phyloP scores from a whole-genome alignment of 2,888 invertebrate species.

The Chymomyza amoena region DNA sequence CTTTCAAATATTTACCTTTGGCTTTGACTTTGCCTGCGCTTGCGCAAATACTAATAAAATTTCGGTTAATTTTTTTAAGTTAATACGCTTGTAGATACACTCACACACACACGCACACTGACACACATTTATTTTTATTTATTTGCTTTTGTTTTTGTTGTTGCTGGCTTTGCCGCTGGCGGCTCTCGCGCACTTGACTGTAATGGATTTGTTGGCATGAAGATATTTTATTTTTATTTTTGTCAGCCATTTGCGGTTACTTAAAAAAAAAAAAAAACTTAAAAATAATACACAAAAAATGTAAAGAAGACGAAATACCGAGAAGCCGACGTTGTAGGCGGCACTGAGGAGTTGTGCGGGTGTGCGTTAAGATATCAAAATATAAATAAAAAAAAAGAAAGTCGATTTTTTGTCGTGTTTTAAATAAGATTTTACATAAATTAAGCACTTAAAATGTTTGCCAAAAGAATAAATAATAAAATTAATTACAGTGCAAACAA shows the following conservation, averaged over 20 bases:
- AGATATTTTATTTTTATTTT: constrained; percentile 60
- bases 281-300: background rate
- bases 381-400: background rate
- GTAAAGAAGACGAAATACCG: constrained; percentile 36
- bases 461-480: constrained; percentile 31
- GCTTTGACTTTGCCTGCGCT: constrained; percentile 74
- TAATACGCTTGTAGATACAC: constrained; percentile 55
- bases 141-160: constrained; percentile 53
- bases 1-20: constrained; percentile 67
- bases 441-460: constrained; percentile 66
- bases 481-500: constrained; percentile 38
- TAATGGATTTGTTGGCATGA: constrained; percentile 74
- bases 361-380: background rate
- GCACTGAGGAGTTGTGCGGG: background rate
- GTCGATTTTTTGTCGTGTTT: background rate
- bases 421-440: constrained; percentile 66
- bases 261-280: constrained; percentile 42
- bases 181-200: constrained; percentile 68
- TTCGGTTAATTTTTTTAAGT: constrained; percentile 76
- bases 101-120: constrained; percentile 18
- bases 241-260: constrained; percentile 47
- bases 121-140: constrained; percentile 60
- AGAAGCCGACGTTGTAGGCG: background rate
- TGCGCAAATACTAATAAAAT: constrained; percentile 78
- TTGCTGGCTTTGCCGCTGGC: constrained; percentile 38